Evolutionary conservation across 2,797 vertebrate species (phyloP).

Genomic region (Calcarius lapponicus): DNA sequence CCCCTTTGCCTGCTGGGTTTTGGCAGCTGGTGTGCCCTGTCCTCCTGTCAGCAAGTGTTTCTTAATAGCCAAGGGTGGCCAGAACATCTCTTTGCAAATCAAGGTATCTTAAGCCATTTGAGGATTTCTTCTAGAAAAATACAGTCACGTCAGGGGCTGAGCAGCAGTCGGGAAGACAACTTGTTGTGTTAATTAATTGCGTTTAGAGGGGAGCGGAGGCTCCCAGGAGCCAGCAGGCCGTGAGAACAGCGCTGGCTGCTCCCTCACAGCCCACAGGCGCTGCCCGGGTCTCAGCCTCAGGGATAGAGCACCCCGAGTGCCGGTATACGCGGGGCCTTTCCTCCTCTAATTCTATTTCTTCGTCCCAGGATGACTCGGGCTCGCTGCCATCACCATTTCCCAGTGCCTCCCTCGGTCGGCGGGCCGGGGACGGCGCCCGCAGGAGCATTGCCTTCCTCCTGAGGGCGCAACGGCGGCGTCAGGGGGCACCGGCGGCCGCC

Average conservation of each 20-base stretch:
- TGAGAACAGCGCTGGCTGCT: accelerated
- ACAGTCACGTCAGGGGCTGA: neutral
- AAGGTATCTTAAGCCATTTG: accelerated
- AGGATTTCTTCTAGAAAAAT: neutral
- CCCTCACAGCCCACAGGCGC: accelerated
- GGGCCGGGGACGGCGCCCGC: accelerated
- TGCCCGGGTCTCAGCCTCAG: accelerated
- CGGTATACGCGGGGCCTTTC: accelerated
- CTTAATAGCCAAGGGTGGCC: neutral
- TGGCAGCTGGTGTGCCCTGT: neutral
- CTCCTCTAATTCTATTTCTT: too few relatives aligned
- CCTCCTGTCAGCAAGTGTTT: neutral
- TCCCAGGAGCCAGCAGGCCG: neutral
- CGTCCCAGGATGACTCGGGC: neutral
- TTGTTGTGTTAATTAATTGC: accelerated
- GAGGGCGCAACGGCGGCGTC: neutral
- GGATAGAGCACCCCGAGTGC: neutral
- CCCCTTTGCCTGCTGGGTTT: neutral
- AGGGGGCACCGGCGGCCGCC: neutral
- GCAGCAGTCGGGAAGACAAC: neutral
- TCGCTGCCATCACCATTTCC: accelerated
- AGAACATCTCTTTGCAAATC: neutral
- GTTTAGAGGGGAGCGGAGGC: neutral
- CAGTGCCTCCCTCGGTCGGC: accelerated
- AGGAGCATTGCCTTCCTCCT: accelerated